phyloP scores from a whole-genome alignment of 2,797 vertebrate genomes.

The Hozukius guyotensis region DNA sequence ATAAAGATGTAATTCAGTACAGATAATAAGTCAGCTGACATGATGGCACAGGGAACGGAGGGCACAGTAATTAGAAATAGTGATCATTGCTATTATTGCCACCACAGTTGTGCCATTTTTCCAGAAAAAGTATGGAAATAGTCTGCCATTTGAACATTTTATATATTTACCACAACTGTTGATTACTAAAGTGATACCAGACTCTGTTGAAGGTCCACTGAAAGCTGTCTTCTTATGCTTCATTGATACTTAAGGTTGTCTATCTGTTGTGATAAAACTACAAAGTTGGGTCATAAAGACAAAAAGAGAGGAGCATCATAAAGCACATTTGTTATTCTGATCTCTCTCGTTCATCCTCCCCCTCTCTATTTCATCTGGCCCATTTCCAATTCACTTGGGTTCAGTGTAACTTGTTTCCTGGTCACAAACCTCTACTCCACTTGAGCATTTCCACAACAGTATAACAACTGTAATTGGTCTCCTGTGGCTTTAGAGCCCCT shows the following conservation, averaged over 20 bases:
- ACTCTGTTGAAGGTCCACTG: not conserved
- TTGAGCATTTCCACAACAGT: constrained; percentile 57
- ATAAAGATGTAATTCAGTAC: constrained; percentile 37
- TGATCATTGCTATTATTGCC: constrained; percentile 36
- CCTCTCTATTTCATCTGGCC: constrained; percentile 24
- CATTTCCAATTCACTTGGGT: constrained; percentile 41
- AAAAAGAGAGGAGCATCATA: not conserved
- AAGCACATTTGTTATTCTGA: constrained; percentile 30
- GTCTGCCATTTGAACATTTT: not conserved
- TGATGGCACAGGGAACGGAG: not conserved
- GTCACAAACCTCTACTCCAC: constrained; percentile 35
- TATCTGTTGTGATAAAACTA: constrained; percentile 11
- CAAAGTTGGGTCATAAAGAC: constrained; percentile 5
- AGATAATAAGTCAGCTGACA: constrained; percentile 29
- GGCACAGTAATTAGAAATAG: constrained; percentile 4
- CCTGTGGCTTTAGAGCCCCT: constrained; percentile 56
- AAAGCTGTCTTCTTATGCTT: not conserved
- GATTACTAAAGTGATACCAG: not conserved
- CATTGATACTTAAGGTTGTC: not conserved
- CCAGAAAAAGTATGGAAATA: not conserved
- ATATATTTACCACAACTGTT: not conserved
- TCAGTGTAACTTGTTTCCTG: constrained; percentile 18
- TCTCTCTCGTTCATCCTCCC: constrained; percentile 11
- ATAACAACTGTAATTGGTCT: constrained; percentile 74
- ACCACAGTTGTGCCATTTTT: not conserved